Base-by-base conservation (phyloP, 2,888 invertebrate species). In the Meta bourneti region DNA sequence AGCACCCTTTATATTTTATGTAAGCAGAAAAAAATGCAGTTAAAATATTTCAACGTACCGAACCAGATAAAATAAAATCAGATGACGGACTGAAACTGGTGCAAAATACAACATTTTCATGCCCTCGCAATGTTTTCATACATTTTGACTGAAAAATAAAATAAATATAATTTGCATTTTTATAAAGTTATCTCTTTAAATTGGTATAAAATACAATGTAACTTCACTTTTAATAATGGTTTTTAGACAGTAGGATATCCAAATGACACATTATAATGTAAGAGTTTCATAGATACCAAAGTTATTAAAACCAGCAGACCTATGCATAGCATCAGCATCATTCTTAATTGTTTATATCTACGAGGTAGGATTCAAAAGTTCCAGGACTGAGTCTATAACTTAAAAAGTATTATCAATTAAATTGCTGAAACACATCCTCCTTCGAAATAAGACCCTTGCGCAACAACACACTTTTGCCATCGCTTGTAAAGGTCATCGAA, bases 81-180 rank as follows among this genome's bases (percentile, higher is more conserved):
- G 99, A 99, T 95, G 99, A 99, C 91, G 99, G 99, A 95, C 99
- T 99, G 95, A 99, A 99, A 95, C 99, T 99, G 95, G 99, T 99
- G 95, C 99, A 99, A 95, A 99, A 99, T 0, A 99, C 99, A 95
- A 99, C 99, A 95, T 99, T 99, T 95, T 98, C 99, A 95, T 99
- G 99, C 5, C 99, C 99, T 95, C 99, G 99, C 71, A 99, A 95
- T 0, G 99, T 99, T 95, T 99, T 99, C 94, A 99, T 96, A 95
- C 99, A 99, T 96, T 99, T 99, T 61, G 98, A 99, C 96, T 96
- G 94, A 54, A 80, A 88, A 48, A 72, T 19, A n/a, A 52, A 52
- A 79, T 52, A 49, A 52, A 52, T 79, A 6, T 79, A n/a, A 34
- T 34, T 16, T 0, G 9, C 20, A 72, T 72, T 72, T 72, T 72